Evolutionary conservation across 2,797 vertebrate species (phyloP), one percentile per base, ranked within the genome.

Genomic region (Lophius americanus): DNA sequence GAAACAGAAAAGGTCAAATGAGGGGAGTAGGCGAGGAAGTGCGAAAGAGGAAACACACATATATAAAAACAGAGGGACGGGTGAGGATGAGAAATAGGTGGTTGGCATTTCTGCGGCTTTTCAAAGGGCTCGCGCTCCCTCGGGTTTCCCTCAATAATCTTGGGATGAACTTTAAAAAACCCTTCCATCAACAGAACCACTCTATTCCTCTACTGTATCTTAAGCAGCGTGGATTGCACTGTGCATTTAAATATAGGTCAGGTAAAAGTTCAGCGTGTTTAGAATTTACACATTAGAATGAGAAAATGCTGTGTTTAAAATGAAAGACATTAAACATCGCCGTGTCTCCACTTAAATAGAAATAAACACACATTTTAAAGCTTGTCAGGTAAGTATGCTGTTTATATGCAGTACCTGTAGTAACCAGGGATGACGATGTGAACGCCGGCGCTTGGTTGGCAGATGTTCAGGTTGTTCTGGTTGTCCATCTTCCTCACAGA

Each of bases 371-470:
- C 8, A 5, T 41, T 9, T 5, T 5, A 9, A 41, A 9, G 8
- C 39, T 41, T 9, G 39, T 41, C 23, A 23, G 23, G 39, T 5
- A 0, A 43, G 46, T 6, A 32, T 32, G 35, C 23, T 6, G 36
- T 5, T 5, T 14, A 10, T 9, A 7, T 38, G 13, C 9, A 0
- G 46, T 12, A 92, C 91, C 91, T 92, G 82, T 90, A 92, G 77
- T 99, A 99, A 4, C 96, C 98, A 0, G 98, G 98, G 92, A 99
- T 98, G 78, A 99, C 96, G 13, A 99, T 98, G 68, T 99, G 98
- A 9, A 99, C 96, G 0, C 98, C 98, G 0, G 98, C 97, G 0
- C 98, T 99, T 0, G 97, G 95, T 84, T 99, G 98, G 75, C 98
- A 99, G 92, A 99, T 99, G 81, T 96, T 95, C 0, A 68, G 0